phyloP scores from a whole-genome alignment of 2,797 vertebrate species.

The Octomys mimax region DNA sequence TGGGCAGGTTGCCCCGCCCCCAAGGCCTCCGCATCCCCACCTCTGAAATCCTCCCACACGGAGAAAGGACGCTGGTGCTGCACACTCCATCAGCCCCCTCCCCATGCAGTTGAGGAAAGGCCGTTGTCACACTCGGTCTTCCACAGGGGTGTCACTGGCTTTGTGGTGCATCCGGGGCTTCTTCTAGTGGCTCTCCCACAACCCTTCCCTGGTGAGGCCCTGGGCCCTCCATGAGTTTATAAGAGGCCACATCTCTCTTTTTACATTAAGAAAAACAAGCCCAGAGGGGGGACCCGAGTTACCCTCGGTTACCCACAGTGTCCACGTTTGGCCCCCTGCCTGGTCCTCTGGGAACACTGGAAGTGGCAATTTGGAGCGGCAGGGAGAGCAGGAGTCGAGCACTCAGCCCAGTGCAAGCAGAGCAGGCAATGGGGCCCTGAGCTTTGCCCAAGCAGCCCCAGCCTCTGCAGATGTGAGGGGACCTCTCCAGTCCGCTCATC shows the following conservation, averaged over 20 bases:
- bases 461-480: neutral
- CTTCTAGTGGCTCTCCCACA: neutral
- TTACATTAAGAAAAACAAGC: neutral
- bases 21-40: neutral
- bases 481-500: no score
- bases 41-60: neutral
- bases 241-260: neutral
- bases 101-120: neutral
- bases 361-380: neutral
- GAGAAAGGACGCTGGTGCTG: neutral
- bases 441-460: neutral
- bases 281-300: neutral
- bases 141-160: neutral
- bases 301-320: neutral
- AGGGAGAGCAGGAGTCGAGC: neutral
- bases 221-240: neutral
- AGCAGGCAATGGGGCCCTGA: neutral
- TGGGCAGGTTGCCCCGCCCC: neutral
- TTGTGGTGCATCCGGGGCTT: conserved; percentile 1
- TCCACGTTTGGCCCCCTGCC: accelerated
- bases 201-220: neutral
- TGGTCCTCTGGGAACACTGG: neutral
- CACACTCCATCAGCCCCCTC: accelerated
- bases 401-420: accelerated
- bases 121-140: neutral